Percentiles rank a stretch among this genome's conserved stretches.
Conservation (phyloP, 1,140 invertebrate species). For the Choristoneura fumiferana region DNA sequence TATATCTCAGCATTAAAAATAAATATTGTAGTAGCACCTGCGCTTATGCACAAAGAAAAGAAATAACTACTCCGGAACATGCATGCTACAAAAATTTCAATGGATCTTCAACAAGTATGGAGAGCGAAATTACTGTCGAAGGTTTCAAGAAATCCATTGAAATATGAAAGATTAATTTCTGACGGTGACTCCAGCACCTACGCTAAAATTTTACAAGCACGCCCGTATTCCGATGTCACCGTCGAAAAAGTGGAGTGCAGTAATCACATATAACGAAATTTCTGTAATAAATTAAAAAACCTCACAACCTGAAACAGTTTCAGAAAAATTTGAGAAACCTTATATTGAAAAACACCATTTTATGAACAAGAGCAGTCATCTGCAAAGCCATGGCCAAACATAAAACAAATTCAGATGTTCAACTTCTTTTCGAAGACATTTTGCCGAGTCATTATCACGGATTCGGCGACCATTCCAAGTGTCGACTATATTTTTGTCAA, state of each 20-base stretch:
- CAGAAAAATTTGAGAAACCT: slow-evolving; percentile 14
- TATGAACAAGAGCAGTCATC: slow-evolving; percentile 15
- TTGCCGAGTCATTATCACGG: background rate
- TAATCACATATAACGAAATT: background rate
- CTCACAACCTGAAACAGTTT: background rate
- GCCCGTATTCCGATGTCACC: background rate
- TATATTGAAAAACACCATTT: slow-evolving; percentile 19
- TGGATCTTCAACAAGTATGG: background rate
- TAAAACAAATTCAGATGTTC: slow-evolving; percentile 1
- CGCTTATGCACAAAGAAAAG: background rate
- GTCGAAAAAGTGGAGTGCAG: background rate
- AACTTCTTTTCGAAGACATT: slow-evolving; percentile 16
- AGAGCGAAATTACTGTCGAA: background rate
- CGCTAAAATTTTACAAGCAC: background rate
- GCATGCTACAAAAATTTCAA: background rate
- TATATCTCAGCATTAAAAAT: slow-evolving; percentile 35
- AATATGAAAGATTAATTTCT: background rate
- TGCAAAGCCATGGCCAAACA: background rate
- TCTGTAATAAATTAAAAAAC: background rate
- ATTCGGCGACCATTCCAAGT: slow-evolving; percentile 9
- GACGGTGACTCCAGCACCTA: background rate
- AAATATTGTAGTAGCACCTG: slow-evolving; percentile 26
- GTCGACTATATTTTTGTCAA: background rate
- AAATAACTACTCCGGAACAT: background rate
- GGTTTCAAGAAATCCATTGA: too few species aligned